phyloP scores from a whole-genome alignment of 2,113 vertebrate genomes.

The Pseudois nayaur region DNA sequence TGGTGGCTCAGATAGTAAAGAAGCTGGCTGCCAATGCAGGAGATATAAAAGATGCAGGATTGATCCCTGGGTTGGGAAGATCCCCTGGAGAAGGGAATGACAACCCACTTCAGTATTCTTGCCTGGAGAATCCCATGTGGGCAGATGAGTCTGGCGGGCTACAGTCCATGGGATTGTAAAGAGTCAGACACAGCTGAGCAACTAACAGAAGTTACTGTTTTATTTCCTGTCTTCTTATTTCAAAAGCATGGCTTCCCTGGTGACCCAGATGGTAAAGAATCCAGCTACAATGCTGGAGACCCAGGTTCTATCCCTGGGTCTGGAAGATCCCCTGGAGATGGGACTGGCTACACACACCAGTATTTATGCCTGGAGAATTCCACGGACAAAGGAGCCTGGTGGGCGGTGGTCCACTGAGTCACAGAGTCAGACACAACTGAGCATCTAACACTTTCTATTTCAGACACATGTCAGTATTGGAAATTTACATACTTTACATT shows the following conservation, averaged over 20 bases:
- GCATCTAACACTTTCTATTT: background rate
- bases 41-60: background rate
- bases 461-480: background rate
- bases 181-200: background rate
- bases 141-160: background rate
- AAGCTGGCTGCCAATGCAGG: fast-evolving
- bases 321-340: background rate
- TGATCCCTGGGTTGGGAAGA: background rate
- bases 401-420: background rate
- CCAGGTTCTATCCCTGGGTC: background rate
- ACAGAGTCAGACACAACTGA: background rate
- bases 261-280: background rate
- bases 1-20: background rate
- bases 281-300: background rate
- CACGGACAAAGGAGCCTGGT: background rate
- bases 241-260: background rate
- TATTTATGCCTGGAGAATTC: background rate
- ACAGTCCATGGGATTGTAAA: background rate
- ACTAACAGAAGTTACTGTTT: background rate
- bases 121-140: background rate
- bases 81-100: background rate
- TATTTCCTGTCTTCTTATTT: background rate
- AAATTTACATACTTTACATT: background rate
- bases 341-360: background rate
- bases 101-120: background rate